These are phyloP conservation scores for Periophthalmus magnuspinnatus DNA, from an alignment of 2,797 vertebrate genomes.

Conservation along the genomic window DNA sequence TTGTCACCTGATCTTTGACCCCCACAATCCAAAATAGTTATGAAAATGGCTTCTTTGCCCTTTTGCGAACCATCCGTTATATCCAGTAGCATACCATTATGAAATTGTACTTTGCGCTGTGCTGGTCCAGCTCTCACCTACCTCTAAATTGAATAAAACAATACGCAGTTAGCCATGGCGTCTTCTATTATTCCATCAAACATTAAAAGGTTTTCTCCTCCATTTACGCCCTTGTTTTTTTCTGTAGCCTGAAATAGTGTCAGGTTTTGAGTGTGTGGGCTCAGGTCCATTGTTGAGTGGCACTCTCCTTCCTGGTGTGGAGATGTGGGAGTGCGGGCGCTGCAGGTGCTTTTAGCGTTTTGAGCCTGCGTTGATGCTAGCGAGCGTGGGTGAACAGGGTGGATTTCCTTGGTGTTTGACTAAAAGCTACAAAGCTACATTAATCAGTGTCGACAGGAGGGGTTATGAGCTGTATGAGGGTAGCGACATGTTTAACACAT, in stretches of 20 bases:
- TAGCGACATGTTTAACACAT: conserved; percentile 26
- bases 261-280: conserved; percentile 53
- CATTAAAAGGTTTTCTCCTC: conserved; percentile 32
- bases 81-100: background rate
- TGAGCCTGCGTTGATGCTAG: conserved; percentile 29
- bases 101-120: conserved; percentile 1
- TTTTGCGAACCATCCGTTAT: background rate
- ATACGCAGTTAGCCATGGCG: conserved; percentile 12
- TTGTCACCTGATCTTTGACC: background rate
- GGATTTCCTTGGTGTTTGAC: conserved; percentile 23
- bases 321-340: conserved; percentile 61
- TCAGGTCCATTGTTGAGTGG: conserved; percentile 58
- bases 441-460: conserved; percentile 23
- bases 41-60: background rate
- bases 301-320: conserved; percentile 49
- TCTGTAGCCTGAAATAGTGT: conserved; percentile 44
- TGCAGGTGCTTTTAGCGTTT: conserved; percentile 56
- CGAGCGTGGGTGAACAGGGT: conserved; percentile 50
- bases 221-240: conserved; percentile 36
- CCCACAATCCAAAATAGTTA: background rate
- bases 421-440: conserved; percentile 21
- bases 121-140: background rate
- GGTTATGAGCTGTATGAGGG: conserved; percentile 11
- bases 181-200: conserved; percentile 37
- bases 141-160: conserved; percentile 8